Percentiles rank a stretch among this genome's conserved stretches.
phyloP scores from a whole-genome alignment of 2,113 vertebrate species.

The Cranoglanis bouderius region DNA sequence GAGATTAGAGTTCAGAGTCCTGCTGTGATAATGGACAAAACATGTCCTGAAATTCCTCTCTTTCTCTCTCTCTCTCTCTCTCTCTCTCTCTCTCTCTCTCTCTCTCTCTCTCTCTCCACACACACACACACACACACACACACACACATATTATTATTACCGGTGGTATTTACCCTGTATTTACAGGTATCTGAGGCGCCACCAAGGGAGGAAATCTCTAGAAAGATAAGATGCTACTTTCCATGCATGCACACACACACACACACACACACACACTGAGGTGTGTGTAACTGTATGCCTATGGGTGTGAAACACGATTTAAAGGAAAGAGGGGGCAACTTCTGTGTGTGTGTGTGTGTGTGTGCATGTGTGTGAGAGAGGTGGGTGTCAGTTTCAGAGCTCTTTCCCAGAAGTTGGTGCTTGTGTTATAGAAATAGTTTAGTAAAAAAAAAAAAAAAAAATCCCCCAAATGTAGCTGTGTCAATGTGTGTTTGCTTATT shows the following conservation, averaged over 20 bases:
- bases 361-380: background rate
- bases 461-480: background rate
- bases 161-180: background rate
- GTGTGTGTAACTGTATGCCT: constrained; percentile 14
- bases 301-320: constrained; percentile 6
- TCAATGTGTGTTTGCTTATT: background rate
- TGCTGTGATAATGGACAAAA: constrained; percentile 64
- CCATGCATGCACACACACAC: background rate
- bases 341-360: constrained; percentile 21
- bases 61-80: constrained; percentile 49
- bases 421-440: background rate
- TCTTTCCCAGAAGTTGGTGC: background rate
- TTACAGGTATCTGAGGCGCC: background rate
- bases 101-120: constrained; percentile 42
- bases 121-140: constrained; percentile 24
- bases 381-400: constrained; percentile 9
- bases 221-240: constrained; percentile 13
- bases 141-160: constrained; percentile 31
- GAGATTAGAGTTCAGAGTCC: constrained; percentile 51
- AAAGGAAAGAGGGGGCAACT: background rate
- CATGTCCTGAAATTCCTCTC: constrained; percentile 59
- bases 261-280: background rate
- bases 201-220: background rate
- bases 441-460: background rate
- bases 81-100: constrained; percentile 48